Conservation (phyloP, 1,140 invertebrate species). For the Nymphalis io region DNA sequence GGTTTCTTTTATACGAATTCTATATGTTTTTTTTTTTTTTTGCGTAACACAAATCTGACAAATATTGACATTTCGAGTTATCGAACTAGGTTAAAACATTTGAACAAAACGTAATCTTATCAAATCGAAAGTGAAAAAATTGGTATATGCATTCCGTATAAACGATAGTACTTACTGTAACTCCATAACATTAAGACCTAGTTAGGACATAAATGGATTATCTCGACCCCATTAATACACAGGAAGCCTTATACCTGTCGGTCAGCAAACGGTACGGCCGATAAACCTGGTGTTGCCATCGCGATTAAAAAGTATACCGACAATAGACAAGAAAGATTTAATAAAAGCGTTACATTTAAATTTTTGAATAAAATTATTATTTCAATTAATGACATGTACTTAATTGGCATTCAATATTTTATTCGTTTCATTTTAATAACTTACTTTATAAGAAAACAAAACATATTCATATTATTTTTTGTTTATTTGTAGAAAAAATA, state of each 20-base stretch:
- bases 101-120: conserved; percentile 4
- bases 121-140: conserved; percentile 1
- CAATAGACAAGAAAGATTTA: not conserved
- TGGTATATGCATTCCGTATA: not conserved
- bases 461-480: too few species aligned
- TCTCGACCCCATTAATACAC: conserved; percentile 38
- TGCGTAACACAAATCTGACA: conserved; percentile 13
- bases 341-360: not conserved
- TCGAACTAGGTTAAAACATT: conserved; percentile 11
- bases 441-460: too few species aligned
- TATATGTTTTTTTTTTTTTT: not conserved
- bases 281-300: conserved; percentile 32
- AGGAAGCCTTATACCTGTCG: conserved; percentile 46
- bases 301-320: conserved; percentile 34
- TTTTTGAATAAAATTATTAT: not conserved
- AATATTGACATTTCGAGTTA: not conserved
- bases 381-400: too few species aligned
- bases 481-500: too few species aligned
- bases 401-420: too few species aligned
- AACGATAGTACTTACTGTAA: not conserved
- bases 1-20: not conserved
- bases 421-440: too few species aligned
- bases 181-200: conserved; percentile 29
- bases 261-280: conserved; percentile 46
- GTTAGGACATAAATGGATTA: conserved; percentile 49